Base-by-base conservation (phyloP, 2,797 vertebrate species). In the Miopithecus talapoin region DNA sequence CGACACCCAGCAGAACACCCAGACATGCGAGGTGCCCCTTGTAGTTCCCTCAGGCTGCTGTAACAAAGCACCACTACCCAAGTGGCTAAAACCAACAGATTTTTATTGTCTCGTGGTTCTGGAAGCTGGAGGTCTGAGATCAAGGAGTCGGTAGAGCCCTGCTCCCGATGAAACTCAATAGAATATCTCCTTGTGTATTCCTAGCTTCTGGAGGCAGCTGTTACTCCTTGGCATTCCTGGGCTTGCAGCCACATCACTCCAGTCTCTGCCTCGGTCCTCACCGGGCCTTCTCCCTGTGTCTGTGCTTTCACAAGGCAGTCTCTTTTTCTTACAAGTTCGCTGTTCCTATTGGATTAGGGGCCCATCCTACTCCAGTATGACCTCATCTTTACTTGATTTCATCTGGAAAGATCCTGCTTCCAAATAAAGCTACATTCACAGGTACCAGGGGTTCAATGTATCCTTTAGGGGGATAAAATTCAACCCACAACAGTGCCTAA, bases 361-460 rank as follows among this genome's bases (percentile, higher is more conserved):
- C 76, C 46, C 57, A n/a, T 41, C 26, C 39, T 74, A 3, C 55
- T n/a, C 83, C 17, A n/a, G 55, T 68, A n/a, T 2, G 30, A 50
- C 79, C 39, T 59, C n/a, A 36, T 70, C 68, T 70, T 70, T 21
- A 70, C 68, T 70, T 46, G 61, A 50, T 59, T 78, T 92, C 46
- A 83, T 96, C 81, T 64, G 0, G 57, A 90, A 88, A 70, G 78
- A 68, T 26, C 26, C 30, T 53, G 33, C 30, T 16, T 78, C 87
- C 78, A 89, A 89, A 78, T 50, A 59, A 76, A 64, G 22, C 61
- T 83, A 14, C 5, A 19, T 76, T 95, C 64, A 33, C 30, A 41
- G 72, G 48, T 5, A 33, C 43, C 50, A 78, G 57, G n/a, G 50
- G 24, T 48, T 48, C 90, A n/a, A 28, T 7, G 0, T 33, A 19